These are phyloP conservation scores for Orchesellides sinensis DNA, from an alignment of 2,888 invertebrate genomes.

Conservation along the genomic window DNA sequence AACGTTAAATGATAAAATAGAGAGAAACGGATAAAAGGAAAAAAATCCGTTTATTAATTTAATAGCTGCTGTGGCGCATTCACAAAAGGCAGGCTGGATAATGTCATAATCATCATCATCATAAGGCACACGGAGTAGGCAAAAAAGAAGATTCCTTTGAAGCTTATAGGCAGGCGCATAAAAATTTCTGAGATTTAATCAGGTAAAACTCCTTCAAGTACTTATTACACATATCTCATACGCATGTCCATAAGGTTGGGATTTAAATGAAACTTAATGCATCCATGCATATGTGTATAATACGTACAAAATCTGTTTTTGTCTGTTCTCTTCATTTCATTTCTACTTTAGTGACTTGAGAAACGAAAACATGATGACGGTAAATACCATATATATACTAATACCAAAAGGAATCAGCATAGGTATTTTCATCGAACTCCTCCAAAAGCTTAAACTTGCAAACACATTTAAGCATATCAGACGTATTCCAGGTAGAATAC, in stretches of 20 bases:
- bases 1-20: constrained; percentile 5
- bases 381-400: not conserved
- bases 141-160: constrained; percentile 41
- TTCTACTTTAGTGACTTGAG: constrained; percentile 22
- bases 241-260: not conserved
- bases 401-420: constrained; percentile 37
- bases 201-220: constrained; percentile 36
- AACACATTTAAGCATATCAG: not conserved
- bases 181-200: constrained; percentile 54
- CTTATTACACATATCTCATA: constrained; percentile 24
- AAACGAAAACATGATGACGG: constrained; percentile 32
- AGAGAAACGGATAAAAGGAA: constrained; percentile 13
- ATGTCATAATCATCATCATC: constrained; percentile 59
- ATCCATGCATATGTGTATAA: not conserved
- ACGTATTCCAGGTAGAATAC: not conserved
- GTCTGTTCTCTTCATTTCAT: not conserved
- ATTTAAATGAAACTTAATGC: not conserved
- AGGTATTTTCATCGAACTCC: constrained; percentile 28
- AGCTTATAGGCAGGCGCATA: constrained; percentile 43
- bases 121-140: constrained; percentile 38
- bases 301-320: not conserved
- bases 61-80: constrained; percentile 57
- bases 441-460: not conserved
- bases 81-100: constrained; percentile 55
- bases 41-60: constrained; percentile 64